These are phyloP conservation scores for Peromyscus maniculatus DNA, from an alignment of 2,113 vertebrate genomes.

Conservation along the genomic window DNA sequence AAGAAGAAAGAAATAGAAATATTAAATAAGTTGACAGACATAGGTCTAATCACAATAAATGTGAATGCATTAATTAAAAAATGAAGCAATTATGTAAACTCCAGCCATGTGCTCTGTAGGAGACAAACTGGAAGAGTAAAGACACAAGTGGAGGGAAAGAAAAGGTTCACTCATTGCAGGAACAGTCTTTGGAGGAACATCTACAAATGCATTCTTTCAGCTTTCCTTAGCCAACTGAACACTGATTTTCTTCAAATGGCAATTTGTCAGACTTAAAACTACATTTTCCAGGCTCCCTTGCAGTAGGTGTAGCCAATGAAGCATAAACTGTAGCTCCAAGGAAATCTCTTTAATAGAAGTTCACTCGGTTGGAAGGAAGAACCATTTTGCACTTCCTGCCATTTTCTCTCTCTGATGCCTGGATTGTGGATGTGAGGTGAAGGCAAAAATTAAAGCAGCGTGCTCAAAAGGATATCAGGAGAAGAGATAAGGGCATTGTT, in stretches of 20 bases:
- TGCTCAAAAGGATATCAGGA: slow-evolving; percentile 36
- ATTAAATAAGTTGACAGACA: neutral
- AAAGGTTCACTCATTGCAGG: neutral
- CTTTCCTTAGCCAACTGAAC: slow-evolving; percentile 62
- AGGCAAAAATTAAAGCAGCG: slow-evolving; percentile 42
- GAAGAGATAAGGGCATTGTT: neutral
- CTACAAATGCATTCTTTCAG: slow-evolving; percentile 13
- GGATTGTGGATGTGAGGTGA: slow-evolving; percentile 21
- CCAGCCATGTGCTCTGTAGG: neutral
- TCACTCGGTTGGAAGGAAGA: slow-evolving; percentile 66
- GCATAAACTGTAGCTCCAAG: slow-evolving; percentile 59
- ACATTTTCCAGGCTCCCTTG: slow-evolving; percentile 57
- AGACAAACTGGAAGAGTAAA: neutral
- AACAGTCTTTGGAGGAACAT: neutral
- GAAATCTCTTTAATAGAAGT: slow-evolving; percentile 66
- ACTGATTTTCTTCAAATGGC: slow-evolving; percentile 65
- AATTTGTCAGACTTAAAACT: slow-evolving; percentile 71
- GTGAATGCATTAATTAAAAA: slow-evolving; percentile 57
- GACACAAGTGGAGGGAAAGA: neutral
- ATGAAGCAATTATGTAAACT: neutral
- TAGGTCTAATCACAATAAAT: slow-evolving; percentile 46
- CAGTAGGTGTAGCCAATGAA: slow-evolving; percentile 63
- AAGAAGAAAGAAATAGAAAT: neutral
- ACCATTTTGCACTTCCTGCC: slow-evolving; percentile 29
- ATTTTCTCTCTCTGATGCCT: slow-evolving; percentile 35